phyloP scores from a whole-genome alignment of 1,140 invertebrate species.

The Papilio machaon region DNA sequence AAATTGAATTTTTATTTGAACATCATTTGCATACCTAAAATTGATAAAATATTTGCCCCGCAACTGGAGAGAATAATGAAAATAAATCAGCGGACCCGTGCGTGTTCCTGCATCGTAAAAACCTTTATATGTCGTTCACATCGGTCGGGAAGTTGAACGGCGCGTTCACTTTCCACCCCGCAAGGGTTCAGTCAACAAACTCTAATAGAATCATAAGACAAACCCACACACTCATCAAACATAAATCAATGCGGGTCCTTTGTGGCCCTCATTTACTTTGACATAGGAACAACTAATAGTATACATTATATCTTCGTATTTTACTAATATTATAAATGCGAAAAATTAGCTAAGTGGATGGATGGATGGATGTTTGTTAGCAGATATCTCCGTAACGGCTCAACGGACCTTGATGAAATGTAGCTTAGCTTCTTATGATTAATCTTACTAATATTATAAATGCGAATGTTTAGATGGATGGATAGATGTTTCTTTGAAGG shows the following conservation, averaged over 20 bases:
- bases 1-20: not conserved
- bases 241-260: slow-evolving; percentile 64
- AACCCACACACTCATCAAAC: slow-evolving; percentile 59
- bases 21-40: not conserved
- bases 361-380: too few species aligned
- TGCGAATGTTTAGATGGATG: too few species aligned
- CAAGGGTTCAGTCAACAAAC: slow-evolving; percentile 69
- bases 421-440: too few species aligned
- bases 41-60: slow-evolving; percentile 1
- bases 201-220: slow-evolving; percentile 76
- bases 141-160: slow-evolving; percentile 45
- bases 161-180: slow-evolving; percentile 55
- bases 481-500: too few species aligned
- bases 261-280: slow-evolving; percentile 65
- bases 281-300: slow-evolving; percentile 13
- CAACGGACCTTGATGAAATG: too few species aligned
- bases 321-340: too few species aligned
- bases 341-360: too few species aligned
- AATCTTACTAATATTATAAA: too few species aligned
- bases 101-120: slow-evolving; percentile 65
- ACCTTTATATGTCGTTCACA: slow-evolving; percentile 55
- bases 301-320: not conserved
- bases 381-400: too few species aligned
- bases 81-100: slow-evolving; percentile 60
- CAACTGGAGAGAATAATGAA: slow-evolving; percentile 51